phyloP scores from a whole-genome alignment of 2,113 vertebrate genomes.

The Epinephelus cyanopodus region DNA sequence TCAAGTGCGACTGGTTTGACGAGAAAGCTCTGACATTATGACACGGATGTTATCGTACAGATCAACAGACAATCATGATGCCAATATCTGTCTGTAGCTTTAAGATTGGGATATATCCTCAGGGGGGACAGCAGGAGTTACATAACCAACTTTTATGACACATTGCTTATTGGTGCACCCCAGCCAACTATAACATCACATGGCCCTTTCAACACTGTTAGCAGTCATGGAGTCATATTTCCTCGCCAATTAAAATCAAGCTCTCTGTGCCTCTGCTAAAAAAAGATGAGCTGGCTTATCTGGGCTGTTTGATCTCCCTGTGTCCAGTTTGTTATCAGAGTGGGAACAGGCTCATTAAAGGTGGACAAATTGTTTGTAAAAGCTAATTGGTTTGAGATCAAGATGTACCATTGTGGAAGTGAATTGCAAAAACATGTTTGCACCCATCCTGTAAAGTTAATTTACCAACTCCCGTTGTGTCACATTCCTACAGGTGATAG shows the following conservation, averaged over 20 bases:
- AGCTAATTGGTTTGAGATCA: too few relatives aligned
- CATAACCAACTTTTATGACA: conserved; percentile 25
- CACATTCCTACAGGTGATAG: not conserved
- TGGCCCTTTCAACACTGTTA: not conserved
- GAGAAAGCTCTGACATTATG: not conserved
- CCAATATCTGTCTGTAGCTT: not conserved
- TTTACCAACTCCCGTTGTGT: not conserved
- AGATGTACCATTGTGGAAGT: too few relatives aligned
- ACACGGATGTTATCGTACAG: not conserved
- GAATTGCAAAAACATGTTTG: not conserved
- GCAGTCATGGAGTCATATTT: conserved; percentile 27
- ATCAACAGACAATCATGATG: conserved; percentile 33
- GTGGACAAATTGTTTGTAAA: too few relatives aligned
- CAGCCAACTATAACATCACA: conserved; percentile 10
- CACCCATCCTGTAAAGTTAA: not conserved
- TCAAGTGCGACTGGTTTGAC: conserved; percentile 15
- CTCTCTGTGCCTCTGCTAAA: not conserved
- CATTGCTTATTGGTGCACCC: conserved; percentile 38
- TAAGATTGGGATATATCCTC: not conserved
- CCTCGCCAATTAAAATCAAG: not conserved
- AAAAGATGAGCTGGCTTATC: not conserved
- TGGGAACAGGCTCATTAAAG: conserved; percentile 2
- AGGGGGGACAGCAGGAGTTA: not conserved
- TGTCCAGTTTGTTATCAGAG: conserved; percentile 28
- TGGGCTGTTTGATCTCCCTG: not conserved